Evolutionary conservation across 30 jellyfish, hydroid and myxozoan species (phyloP), one percentile per base, ranked within the genome.

Genomic region (Pseudorhiza aurosa): DNA sequence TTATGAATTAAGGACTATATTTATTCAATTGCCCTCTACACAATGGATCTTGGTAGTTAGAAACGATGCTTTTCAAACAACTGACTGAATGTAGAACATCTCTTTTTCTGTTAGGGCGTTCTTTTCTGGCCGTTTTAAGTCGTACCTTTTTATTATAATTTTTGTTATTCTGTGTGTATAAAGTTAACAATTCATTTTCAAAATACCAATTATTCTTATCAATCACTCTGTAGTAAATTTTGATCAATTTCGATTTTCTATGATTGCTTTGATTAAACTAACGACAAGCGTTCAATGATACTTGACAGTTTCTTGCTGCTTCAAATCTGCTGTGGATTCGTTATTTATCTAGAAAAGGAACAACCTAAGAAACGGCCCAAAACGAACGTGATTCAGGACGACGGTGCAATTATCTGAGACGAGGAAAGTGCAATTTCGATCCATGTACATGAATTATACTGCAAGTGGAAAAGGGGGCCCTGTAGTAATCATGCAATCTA

Each of bases 221-320:
- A 80, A 80, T 80, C 80, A 63, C 57, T 64, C 70, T 55, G 79
- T 80, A 64, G 37, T 80, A 73, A 73, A 47, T 80, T 60, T 80
- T 62, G 57, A 47, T 31, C 51, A 44, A 62, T 36, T 64, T 72
- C 65, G 44, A 31, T 80, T 80, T 80, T 64, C 46, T 65, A 60
- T 45, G 84, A 80, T 80, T 80, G 91, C 71, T 80, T 60, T 46
- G 57, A 37, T 27, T 43, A n/a, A 80, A 17, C 65, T 39, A 42
- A 42, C 71, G 65, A 30, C 26, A 5, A 55, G 69, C 37, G 72
- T 58, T 76, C 64, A 27, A 4, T 32, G 36, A 19, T 64, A 14
- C 26, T 14, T 56, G 10, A 14, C 30, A 14, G 30, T 28, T 64
- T 12, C 27, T n/a, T n/a, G n/a, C n/a, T n/a, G n/a, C n/a, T n/a